These are phyloP conservation scores for Corbicula japonica DNA, from an alignment of 2,888 invertebrate genomes.

Conservation along the genomic window DNA sequence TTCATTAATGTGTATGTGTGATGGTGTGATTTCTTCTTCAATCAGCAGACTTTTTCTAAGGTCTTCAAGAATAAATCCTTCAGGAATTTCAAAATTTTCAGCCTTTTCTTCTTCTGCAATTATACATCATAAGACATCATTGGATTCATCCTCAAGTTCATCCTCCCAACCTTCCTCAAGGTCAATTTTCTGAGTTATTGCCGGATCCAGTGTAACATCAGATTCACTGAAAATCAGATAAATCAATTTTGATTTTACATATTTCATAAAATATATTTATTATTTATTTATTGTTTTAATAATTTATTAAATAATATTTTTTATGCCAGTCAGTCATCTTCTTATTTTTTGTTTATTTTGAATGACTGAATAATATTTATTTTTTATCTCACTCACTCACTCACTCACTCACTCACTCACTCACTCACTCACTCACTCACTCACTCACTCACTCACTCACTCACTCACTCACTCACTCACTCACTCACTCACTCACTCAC, in stretches of 20 bases:
- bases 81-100: constrained; percentile 19
- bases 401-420: constrained; percentile 7
- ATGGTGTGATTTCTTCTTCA: constrained; percentile 14
- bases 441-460: not conserved
- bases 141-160: constrained; percentile 15
- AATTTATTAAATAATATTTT: too few species aligned
- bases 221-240: not conserved
- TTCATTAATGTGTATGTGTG: constrained; percentile 14
- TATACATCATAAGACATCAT: constrained; percentile 1
- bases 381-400: too few species aligned
- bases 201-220: not conserved
- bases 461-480: constrained; percentile 5
- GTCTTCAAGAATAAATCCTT: not conserved
- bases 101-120: not conserved
- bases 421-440: constrained; percentile 12
- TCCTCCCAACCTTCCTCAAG: too few species aligned
- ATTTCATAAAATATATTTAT: not conserved
- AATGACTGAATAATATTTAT: too few species aligned
- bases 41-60: not conserved
- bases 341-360: too few species aligned
- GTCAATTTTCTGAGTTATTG: too few species aligned
- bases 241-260: not conserved
- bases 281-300: not conserved
- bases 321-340: too few species aligned
- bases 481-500: constrained; percentile 12